A percentile compares a stretch with the other conserved stretches of the same genome.
Evolutionary conservation across 2,888 invertebrate genomes (phyloP).

Genomic region (Tethea ocularis): DNA sequence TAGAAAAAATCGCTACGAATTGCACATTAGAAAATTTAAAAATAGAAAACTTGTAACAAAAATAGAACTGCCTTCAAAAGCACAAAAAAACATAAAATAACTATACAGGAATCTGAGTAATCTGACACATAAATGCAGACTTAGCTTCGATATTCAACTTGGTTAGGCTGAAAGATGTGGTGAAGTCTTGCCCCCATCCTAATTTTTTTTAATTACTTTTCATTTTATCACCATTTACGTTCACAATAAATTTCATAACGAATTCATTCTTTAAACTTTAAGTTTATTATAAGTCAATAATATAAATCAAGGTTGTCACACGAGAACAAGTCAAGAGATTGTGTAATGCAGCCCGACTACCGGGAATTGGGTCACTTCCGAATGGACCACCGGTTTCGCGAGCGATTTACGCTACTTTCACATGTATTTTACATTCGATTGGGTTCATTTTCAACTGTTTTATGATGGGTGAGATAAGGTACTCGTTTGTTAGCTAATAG

Average conservation of each 20-base stretch:
- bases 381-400: conserved; percentile 18
- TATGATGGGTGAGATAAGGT: neutral
- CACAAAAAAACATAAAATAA: no score
- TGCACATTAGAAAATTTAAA: no score
- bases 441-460: neutral
- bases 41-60: no score
- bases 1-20: no score
- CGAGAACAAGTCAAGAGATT: conserved; percentile 46
- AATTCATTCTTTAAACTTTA: neutral
- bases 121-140: no score
- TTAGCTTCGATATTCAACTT: no score
- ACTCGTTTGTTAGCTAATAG: neutral
- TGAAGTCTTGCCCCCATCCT: no score
- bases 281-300: neutral
- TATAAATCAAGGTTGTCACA: conserved; percentile 10
- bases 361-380: conserved; percentile 60
- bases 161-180: no score
- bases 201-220: neutral
- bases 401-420: conserved; percentile 15
- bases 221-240: neutral
- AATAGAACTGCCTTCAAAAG: no score
- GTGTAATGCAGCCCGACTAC: conserved; percentile 30
- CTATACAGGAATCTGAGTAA: no score
- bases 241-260: neutral
- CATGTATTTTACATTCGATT: neutral